A percentile compares a stretch with the other conserved stretches of the same genome.
Evolutionary conservation across 2,113 vertebrate genomes (phyloP).

Genomic region (Budorcas taxicolor): DNA sequence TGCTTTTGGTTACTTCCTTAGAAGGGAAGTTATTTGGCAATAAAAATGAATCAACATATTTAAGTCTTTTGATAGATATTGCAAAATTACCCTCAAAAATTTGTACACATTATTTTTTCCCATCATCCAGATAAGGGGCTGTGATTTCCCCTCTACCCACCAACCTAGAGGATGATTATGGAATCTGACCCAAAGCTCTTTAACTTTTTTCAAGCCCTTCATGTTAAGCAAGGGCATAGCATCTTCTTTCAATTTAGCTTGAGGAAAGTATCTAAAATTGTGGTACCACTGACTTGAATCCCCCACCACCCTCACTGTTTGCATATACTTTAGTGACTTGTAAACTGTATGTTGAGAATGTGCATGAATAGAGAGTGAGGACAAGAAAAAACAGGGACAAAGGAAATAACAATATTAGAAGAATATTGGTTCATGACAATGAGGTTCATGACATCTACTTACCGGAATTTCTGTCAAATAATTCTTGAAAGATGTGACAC

Average conservation of each 20-base stretch:
- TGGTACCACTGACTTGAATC: neutral
- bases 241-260: neutral
- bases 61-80: neutral
- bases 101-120: neutral
- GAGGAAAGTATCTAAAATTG: neutral
- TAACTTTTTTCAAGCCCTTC: neutral
- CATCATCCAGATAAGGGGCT: neutral
- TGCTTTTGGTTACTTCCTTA: constrained; percentile 20
- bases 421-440: too few relatives aligned
- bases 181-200: neutral
- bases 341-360: neutral
- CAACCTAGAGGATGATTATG: neutral
- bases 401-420: neutral
- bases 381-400: neutral
- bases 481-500: neutral
- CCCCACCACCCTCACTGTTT: neutral
- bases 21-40: neutral
- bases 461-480: neutral
- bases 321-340: neutral
- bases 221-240: neutral
- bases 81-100: neutral
- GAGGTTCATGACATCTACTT: neutral
- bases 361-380: neutral
- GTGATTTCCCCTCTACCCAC: neutral
- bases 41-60: neutral